Percentiles rank a stretch among this genome's conserved stretches.
Conservation (phyloP, 2,888 invertebrate species). For the Gandaritis pyraliata region DNA sequence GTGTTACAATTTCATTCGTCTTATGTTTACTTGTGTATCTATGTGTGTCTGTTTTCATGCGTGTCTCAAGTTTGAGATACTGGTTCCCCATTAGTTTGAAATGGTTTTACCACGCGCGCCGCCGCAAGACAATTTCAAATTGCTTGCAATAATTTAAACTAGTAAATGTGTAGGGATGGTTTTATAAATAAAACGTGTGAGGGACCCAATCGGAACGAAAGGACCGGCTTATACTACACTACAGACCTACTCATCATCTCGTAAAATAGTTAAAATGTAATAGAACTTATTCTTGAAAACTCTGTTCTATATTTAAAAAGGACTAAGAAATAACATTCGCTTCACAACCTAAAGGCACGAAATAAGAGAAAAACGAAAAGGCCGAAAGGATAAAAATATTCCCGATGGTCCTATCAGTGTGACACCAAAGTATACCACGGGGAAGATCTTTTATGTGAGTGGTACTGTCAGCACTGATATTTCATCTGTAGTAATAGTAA, state of each 20-base stretch:
- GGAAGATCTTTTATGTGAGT: neutral
- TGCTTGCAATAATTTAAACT: conserved; percentile 68
- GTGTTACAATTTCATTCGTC: neutral
- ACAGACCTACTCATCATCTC: neutral
- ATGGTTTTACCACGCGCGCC: conserved; percentile 45
- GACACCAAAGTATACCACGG: neutral
- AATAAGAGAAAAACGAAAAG: too few relatives aligned
- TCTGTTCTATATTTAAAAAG: too few relatives aligned
- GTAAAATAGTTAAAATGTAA: too few relatives aligned
- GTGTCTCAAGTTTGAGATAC: conserved; percentile 19
- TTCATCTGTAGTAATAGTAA: conserved; percentile 56
- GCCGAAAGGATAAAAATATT: neutral
- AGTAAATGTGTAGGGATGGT: conserved; percentile 65
- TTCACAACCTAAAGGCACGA: too few relatives aligned
- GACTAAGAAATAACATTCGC: too few relatives aligned
- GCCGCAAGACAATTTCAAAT: conserved; percentile 75
- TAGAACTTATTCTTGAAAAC: too few relatives aligned
- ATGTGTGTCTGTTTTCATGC: conserved; percentile 14
- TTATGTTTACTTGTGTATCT: conserved; percentile 2
- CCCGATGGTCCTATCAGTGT: too few relatives aligned
- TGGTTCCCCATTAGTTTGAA: conserved; percentile 28
- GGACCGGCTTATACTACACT: neutral
- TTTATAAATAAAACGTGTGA: conserved; percentile 66
- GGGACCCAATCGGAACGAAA: conserved; percentile 44
- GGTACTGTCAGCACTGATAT: neutral